Evolutionary conservation across 2,888 invertebrate species (phyloP).

Genomic region (Nebria salina): DNA sequence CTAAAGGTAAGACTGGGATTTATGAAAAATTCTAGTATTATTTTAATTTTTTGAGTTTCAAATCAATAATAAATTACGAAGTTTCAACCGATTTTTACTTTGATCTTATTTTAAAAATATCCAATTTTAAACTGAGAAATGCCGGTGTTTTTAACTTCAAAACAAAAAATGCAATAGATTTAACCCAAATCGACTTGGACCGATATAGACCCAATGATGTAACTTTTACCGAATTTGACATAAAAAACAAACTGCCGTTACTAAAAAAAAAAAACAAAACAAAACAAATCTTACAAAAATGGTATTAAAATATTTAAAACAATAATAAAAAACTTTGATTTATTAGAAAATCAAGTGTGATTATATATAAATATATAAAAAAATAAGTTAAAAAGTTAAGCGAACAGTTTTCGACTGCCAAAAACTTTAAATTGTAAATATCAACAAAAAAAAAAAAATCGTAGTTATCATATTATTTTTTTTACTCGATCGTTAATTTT

Average conservation of each 20-base stretch:
- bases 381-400: not conserved
- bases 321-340: not conserved
- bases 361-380: not conserved
- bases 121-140: not conserved
- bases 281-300: not conserved
- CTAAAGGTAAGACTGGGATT: not conserved
- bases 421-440: not conserved
- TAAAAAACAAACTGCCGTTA: not conserved
- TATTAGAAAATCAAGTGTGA: not conserved
- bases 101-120: too few species aligned
- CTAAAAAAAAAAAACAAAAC: not conserved
- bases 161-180: not conserved
- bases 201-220: not conserved
- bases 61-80: too few species aligned
- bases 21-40: too few species aligned
- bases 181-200: not conserved
- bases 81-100: too few species aligned
- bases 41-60: too few species aligned
- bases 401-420: conserved; percentile 1
- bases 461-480: not conserved
- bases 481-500: not conserved
- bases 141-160: not conserved
- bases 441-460: not conserved
- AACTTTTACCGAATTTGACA: not conserved
- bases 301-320: not conserved